These are phyloP conservation scores for Malurus alboscapulatus DNA, from an alignment of 2,113 vertebrate species.

Conservation along the genomic window DNA sequence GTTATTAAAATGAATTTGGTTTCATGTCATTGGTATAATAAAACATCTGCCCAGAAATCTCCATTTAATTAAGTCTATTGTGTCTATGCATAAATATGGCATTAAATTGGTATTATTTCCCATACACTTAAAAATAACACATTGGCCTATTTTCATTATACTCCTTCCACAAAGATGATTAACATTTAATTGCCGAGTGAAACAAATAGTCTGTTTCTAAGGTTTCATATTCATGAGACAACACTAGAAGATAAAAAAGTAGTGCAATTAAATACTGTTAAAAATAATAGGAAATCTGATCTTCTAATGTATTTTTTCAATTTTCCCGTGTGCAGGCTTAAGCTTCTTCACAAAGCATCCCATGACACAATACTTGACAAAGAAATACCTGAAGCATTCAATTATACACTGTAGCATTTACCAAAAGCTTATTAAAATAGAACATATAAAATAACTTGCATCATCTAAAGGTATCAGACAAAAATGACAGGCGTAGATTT, in stretches of 20 bases:
- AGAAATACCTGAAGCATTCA: neutral
- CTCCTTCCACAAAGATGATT: neutral
- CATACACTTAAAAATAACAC: neutral
- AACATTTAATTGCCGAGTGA: neutral
- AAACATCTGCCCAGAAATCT: conserved; percentile 23
- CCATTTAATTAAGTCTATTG: conserved; percentile 26
- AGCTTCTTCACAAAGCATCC: neutral
- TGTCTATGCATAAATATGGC: neutral
- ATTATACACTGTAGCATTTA: neutral
- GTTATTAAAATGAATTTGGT: neutral
- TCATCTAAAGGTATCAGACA: neutral
- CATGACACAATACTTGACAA: neutral
- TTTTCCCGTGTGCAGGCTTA: neutral
- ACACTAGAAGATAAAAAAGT: neutral
- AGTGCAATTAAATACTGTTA: neutral
- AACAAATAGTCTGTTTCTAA: neutral
- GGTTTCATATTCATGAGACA: neutral
- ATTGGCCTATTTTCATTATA: neutral
- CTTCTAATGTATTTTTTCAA: neutral
- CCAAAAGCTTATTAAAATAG: neutral
- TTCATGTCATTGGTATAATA: neutral
- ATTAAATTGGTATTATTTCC: conserved; percentile 7
- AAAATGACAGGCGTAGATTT: neutral
- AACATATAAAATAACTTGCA: neutral
- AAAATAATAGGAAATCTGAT: neutral